These are phyloP conservation scores for Turdus rufiventris DNA, from an alignment of 2,113 vertebrate genomes.

Conservation along the genomic window DNA sequence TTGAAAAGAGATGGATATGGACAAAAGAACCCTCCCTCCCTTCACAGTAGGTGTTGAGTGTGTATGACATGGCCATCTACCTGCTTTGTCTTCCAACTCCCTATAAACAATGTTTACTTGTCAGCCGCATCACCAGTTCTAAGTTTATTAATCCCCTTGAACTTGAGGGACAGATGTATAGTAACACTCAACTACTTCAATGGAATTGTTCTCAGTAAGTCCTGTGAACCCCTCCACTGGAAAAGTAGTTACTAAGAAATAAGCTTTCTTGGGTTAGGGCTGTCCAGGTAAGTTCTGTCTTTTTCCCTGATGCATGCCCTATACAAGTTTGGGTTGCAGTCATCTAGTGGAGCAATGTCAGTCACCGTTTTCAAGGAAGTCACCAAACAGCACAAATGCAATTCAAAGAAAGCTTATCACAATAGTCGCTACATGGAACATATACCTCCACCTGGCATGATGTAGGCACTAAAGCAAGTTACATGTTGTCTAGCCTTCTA, in stretches of 20 bases:
- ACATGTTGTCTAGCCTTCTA: neutral
- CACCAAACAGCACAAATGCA: neutral
- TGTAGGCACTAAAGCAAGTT: neutral
- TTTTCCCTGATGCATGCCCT: neutral
- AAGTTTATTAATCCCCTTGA: neutral
- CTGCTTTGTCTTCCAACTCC: neutral
- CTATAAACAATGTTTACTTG: neutral
- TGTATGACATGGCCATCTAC: neutral
- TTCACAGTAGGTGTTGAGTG: neutral
- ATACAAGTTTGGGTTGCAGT: neutral
- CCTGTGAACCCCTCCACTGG: neutral
- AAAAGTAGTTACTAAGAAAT: neutral
- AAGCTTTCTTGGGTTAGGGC: neutral
- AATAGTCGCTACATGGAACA: neutral
- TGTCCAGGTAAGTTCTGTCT: neutral
- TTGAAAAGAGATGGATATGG: neutral
- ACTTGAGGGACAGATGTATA: neutral
- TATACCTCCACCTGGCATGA: neutral
- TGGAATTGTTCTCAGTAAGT: neutral
- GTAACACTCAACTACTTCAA: neutral
- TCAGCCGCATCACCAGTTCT: neutral
- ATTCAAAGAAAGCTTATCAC: neutral
- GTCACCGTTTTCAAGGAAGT: neutral
- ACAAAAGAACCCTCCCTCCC: neutral
- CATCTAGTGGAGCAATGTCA: neutral